A percentile compares a stretch with the other conserved stretches of the same genome.
Conservation (phyloP, 2,113 vertebrate species). For the Dicentrarchus labrax region DNA sequence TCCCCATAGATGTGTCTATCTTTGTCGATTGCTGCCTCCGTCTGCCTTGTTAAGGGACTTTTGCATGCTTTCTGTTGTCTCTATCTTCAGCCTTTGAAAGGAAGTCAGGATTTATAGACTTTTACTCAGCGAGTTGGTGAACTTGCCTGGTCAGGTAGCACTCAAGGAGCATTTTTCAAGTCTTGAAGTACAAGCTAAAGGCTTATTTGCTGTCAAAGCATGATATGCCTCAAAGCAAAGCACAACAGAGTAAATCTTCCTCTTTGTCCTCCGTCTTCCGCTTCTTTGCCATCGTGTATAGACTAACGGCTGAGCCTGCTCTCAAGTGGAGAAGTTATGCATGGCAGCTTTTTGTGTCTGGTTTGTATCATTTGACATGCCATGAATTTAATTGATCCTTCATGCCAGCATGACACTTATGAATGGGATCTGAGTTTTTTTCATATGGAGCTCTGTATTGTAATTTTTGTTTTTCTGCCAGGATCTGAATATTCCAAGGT, state of each 20-base stretch:
- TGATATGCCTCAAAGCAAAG: conserved; percentile 70
- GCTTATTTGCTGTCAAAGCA: conserved; percentile 70
- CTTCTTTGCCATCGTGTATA: conserved; percentile 46
- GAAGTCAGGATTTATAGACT: conserved; percentile 49
- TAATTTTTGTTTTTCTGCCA: conserved; percentile 81
- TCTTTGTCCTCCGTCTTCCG: conserved; percentile 58
- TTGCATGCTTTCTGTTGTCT: conserved; percentile 56
- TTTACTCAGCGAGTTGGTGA: conserved; percentile 17
- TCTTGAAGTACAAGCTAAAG: conserved; percentile 43
- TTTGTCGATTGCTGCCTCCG: not conserved
- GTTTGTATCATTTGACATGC: conserved; percentile 58
- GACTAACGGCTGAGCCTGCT: conserved; percentile 33
- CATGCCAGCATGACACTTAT: conserved; percentile 59
- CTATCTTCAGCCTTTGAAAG: conserved; percentile 33
- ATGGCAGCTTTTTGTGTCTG: conserved; percentile 65
- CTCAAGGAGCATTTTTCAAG: conserved; percentile 52
- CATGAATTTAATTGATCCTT: conserved; percentile 47
- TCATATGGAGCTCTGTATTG: conserved; percentile 69
- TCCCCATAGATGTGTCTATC: not conserved
- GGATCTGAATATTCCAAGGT: conserved; percentile 79
- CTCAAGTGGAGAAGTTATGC: conserved; percentile 59
- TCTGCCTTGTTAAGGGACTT: conserved; percentile 37
- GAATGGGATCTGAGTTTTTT: conserved; percentile 61
- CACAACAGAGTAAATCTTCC: conserved; percentile 49
- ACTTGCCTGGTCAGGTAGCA: conserved; percentile 73